Conservation (phyloP, 2,113 vertebrate species). For the Tragelaphus imberbis region DNA sequence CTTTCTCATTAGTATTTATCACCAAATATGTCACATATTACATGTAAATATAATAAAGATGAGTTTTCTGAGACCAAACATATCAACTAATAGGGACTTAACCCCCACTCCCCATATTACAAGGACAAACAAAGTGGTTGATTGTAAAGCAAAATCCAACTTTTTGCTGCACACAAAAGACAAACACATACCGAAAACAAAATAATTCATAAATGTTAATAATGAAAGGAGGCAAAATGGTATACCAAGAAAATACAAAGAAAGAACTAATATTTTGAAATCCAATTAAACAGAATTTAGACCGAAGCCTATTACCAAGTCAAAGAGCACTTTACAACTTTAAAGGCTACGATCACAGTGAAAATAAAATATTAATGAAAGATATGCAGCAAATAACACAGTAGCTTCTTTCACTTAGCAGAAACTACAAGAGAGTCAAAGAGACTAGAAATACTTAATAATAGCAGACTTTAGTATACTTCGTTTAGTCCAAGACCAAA, state of each 20-base stretch:
- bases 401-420: not conserved
- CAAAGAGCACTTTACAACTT: not conserved
- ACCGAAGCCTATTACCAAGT: not conserved
- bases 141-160: not conserved
- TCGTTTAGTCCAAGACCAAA: not conserved
- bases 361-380: constrained; percentile 48
- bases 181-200: not conserved
- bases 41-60: not conserved
- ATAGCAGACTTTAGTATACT: not conserved
- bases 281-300: not conserved
- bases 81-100: not conserved
- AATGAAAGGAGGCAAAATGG: not conserved
- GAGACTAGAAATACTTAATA: not conserved
- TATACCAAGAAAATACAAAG: constrained; percentile 1
- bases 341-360: not conserved
- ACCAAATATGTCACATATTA: not conserved
- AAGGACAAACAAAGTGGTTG: not conserved
- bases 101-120: not conserved
- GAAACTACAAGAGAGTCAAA: not conserved
- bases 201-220: not conserved
- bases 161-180: not conserved
- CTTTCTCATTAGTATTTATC: not conserved
- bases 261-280: not conserved
- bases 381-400: not conserved
- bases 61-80: not conserved